Conservation (phyloP, 2,113 vertebrate species). For the Pitta sordida region DNA sequence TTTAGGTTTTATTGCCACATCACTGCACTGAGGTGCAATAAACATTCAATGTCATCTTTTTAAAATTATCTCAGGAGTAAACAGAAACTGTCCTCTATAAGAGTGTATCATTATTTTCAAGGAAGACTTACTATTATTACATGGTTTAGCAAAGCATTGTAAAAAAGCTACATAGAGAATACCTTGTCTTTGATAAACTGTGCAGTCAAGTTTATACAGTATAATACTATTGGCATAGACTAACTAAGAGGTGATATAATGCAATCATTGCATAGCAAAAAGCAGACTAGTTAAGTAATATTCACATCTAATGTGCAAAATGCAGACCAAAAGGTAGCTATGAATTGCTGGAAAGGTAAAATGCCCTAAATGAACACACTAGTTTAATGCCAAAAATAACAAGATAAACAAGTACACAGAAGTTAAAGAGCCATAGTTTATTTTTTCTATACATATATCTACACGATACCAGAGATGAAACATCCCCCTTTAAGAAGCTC, state of each 20-base stretch:
- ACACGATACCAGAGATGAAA: constrained; percentile 72
- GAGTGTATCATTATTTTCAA: constrained; percentile 83
- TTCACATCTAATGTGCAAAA: constrained; percentile 95
- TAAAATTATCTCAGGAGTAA: constrained; percentile 78
- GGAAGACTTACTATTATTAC: constrained; percentile 83
- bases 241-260: constrained; percentile 85
- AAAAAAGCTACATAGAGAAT: constrained; percentile 84
- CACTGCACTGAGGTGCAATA: constrained; percentile 86
- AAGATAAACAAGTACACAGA: constrained; percentile 78
- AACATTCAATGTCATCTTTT: constrained; percentile 85
- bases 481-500: constrained; percentile 65
- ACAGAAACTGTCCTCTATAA: constrained; percentile 81
- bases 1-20: constrained; percentile 90
- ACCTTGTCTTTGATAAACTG: constrained; percentile 82
- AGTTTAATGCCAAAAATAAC: constrained; percentile 77
- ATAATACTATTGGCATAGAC: constrained; percentile 77
- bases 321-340: constrained; percentile 89
- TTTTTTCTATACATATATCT: constrained; percentile 83
- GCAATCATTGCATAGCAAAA: constrained; percentile 97
- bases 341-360: constrained; percentile 67
- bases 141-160: constrained; percentile 84
- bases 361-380: constrained; percentile 71
- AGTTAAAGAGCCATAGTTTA: constrained; percentile 77
- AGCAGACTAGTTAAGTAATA: constrained; percentile 91
- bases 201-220: constrained; percentile 85